Conservation (phyloP, 2,888 invertebrate genomes). For the Caradrina clavipalpis region DNA sequence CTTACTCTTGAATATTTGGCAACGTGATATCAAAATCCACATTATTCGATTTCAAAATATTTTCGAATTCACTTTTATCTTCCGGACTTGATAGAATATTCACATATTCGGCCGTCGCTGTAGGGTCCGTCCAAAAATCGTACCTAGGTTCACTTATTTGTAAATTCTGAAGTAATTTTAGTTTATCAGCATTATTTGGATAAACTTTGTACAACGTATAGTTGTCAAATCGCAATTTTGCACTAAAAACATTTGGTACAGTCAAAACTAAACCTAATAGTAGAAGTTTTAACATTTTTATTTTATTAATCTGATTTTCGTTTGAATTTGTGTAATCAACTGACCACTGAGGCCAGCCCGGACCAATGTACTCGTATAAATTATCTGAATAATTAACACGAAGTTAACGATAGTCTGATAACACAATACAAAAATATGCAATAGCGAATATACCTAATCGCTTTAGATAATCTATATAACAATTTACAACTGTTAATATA, state of each 20-base stretch:
- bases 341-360: background rate
- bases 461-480: slow-evolving; percentile 10
- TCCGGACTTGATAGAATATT: slow-evolving; percentile 80
- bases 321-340: background rate
- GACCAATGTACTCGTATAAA: background rate
- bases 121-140: slow-evolving; percentile 82
- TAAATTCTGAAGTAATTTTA: slow-evolving; percentile 83
- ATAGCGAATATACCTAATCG: background rate
- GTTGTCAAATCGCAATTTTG: slow-evolving; percentile 74
- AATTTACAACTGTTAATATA: too few relatives aligned
- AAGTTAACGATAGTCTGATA: slow-evolving; percentile 35
- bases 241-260: slow-evolving; percentile 56
- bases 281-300: slow-evolving; percentile 55
- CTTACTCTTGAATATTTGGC: slow-evolving; percentile 86
- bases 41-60: slow-evolving; percentile 69
- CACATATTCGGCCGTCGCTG: slow-evolving; percentile 70
- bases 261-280: slow-evolving; percentile 43
- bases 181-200: slow-evolving; percentile 82
- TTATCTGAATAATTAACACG: slow-evolving; percentile 10
- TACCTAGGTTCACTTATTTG: slow-evolving; percentile 77
- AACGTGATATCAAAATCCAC: slow-evolving; percentile 81
- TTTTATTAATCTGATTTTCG: background rate
- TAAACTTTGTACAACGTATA: slow-evolving; percentile 87
- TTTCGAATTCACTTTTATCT: slow-evolving; percentile 72
- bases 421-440: slow-evolving; percentile 2